Conservation (phyloP, 2,888 invertebrate genomes). For the Brenthis ino region DNA sequence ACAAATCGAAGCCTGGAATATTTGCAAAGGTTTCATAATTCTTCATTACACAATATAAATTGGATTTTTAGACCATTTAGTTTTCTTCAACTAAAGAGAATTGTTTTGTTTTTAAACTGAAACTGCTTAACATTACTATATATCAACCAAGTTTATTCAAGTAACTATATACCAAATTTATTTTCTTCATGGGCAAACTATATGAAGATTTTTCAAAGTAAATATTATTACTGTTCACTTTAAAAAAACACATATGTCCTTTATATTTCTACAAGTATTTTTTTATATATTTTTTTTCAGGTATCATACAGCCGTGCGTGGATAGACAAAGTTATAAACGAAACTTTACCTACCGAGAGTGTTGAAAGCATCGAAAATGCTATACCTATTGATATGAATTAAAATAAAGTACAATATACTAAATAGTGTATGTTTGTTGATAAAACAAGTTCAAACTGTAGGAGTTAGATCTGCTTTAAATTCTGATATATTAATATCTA, state of each 20-base stretch:
- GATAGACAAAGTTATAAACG: constrained; percentile 63
- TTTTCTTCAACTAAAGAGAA: constrained; percentile 21
- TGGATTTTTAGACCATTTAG: background rate
- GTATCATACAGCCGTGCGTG: constrained; percentile 67
- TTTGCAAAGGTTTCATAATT: constrained; percentile 66
- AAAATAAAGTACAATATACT: constrained; percentile 26
- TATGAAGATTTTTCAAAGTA: too few relatives aligned
- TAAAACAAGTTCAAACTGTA: too few relatives aligned
- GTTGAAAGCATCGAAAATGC: constrained; percentile 67
- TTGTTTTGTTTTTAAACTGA: background rate
- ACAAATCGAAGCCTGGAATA: constrained; percentile 72
- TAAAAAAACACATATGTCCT: too few relatives aligned
- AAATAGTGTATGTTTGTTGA: background rate
- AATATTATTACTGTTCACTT: too few relatives aligned
- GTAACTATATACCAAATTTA: too few relatives aligned
- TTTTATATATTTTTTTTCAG: constrained; percentile 45
- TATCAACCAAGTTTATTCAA: too few relatives aligned
- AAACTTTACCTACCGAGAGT: constrained; percentile 56
- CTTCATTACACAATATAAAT: background rate
- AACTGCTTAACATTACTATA: too few relatives aligned
- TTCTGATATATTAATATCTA: too few relatives aligned
- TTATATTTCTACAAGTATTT: too few relatives aligned
- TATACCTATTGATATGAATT: constrained; percentile 55
- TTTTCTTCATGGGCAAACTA: too few relatives aligned
- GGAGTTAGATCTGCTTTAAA: too few relatives aligned